Evolutionary conservation across 2,797 vertebrate genomes (phyloP).

Genomic region (Mareca penelope): DNA sequence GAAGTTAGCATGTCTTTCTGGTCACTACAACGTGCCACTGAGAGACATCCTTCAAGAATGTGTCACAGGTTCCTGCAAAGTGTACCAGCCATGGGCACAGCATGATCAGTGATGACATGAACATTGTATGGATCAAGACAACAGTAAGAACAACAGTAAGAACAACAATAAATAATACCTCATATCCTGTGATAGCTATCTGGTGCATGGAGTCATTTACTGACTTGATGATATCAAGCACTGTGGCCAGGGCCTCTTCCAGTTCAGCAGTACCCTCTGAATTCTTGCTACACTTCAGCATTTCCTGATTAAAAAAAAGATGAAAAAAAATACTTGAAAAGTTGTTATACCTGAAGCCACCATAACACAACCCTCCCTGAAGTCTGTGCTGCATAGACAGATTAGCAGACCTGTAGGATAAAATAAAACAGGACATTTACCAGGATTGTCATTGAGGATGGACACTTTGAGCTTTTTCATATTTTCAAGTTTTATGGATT

Average conservation of each 20-base stretch:
- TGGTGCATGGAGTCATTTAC: constrained; percentile 95
- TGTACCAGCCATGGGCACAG: neutral
- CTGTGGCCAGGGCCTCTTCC: constrained; percentile 87
- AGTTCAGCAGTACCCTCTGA: constrained; percentile 84
- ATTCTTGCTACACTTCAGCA: constrained; percentile 89
- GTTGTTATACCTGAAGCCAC: neutral
- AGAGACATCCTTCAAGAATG: neutral
- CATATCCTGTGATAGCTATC: constrained; percentile 94
- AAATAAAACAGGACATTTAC: neutral
- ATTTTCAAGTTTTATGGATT: neutral
- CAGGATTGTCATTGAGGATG: neutral
- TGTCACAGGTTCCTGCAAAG: neutral
- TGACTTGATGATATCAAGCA: constrained; percentile 93
- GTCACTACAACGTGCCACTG: neutral
- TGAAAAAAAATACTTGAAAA: neutral
- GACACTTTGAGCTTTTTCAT: neutral
- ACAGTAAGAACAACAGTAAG: neutral
- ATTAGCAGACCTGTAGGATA: neutral
- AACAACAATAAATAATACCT: constrained; percentile 76
- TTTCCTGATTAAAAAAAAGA: constrained; percentile 79
- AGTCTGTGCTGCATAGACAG: neutral
- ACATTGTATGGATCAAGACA: neutral
- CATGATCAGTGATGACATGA: neutral
- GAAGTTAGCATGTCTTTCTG: neutral
- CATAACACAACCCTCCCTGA: neutral